Evolutionary conservation across 1,140 invertebrate genomes (phyloP).

Genomic region (Neotoxoptera formosana): DNA sequence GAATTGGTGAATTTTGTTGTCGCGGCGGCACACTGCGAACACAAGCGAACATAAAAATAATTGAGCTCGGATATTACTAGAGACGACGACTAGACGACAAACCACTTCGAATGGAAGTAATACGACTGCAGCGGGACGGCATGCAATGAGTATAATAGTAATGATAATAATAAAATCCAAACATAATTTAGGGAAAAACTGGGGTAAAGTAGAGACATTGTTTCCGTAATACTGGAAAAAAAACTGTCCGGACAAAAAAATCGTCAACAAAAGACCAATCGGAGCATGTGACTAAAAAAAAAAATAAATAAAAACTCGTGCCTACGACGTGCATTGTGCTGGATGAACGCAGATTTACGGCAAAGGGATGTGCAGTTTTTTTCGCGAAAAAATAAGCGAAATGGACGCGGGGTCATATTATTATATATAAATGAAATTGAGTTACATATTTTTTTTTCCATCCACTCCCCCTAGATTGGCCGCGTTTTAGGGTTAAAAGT

Average conservation of each 20-base stretch:
- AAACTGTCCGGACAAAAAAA: slow-evolving; percentile 42
- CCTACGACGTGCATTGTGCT: slow-evolving; percentile 40
- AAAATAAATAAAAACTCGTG: slow-evolving; percentile 42
- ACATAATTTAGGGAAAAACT: slow-evolving; percentile 55
- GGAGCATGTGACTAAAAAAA: slow-evolving; percentile 54
- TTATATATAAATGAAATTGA: slow-evolving; percentile 55
- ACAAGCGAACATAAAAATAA: slow-evolving; percentile 52
- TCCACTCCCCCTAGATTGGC: slow-evolving; percentile 44
- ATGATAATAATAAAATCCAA: slow-evolving; percentile 54
- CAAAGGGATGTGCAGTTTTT: slow-evolving; percentile 49
- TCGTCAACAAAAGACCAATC: slow-evolving; percentile 52
- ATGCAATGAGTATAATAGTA: slow-evolving; percentile 43
- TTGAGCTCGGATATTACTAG: slow-evolving; percentile 22
- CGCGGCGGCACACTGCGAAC: not conserved
- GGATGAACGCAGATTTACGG: slow-evolving; percentile 54
- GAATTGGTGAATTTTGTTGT: not conserved
- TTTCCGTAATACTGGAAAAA: slow-evolving; percentile 56
- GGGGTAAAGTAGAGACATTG: slow-evolving; percentile 50
- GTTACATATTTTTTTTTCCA: slow-evolving; percentile 34
- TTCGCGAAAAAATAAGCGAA: slow-evolving; percentile 16
- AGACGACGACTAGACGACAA: slow-evolving; percentile 36
- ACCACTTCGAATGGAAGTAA: slow-evolving; percentile 56
- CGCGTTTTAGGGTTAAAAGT: slow-evolving; percentile 54
- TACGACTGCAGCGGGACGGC: slow-evolving; percentile 19
- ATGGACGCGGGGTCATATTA: slow-evolving; percentile 13